Percentiles rank a stretch among this genome's conserved stretches.
Conservation (phyloP, 1,140 invertebrate species). For the Nebria ingens region DNA sequence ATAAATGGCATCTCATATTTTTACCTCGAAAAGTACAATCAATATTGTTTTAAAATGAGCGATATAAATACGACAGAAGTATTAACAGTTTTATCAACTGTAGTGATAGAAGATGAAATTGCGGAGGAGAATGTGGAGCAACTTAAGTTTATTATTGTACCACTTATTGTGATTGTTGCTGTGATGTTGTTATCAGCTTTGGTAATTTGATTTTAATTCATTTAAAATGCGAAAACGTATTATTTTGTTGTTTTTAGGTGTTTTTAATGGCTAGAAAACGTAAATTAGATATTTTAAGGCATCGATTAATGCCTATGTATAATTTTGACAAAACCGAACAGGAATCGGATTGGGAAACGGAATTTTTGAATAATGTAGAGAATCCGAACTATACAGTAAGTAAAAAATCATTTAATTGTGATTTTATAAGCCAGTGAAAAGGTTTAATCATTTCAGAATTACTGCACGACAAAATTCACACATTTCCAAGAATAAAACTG, state of each 20-base stretch:
- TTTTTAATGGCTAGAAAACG: slow-evolving; percentile 38
- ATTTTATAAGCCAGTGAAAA: not conserved
- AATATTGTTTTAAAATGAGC: too few relatives aligned
- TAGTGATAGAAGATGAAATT: not conserved
- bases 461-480: not conserved
- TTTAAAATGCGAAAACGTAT: not conserved
- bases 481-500: not conserved
- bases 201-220: slow-evolving; percentile 24
- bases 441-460: not conserved
- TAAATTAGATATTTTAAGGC: slow-evolving; percentile 45
- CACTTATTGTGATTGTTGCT: slow-evolving; percentile 37
- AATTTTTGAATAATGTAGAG: slow-evolving; percentile 28
- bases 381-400: slow-evolving; percentile 3
- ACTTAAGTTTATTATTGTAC: slow-evolving; percentile 39
- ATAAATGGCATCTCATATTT: not conserved
- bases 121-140: slow-evolving; percentile 21
- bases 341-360: slow-evolving; percentile 51
- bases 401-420: not conserved
- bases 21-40: not conserved
- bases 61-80: too few relatives aligned
- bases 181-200: slow-evolving; percentile 37
- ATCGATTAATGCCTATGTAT: slow-evolving; percentile 55
- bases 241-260: slow-evolving; percentile 35
- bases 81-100: not conserved
- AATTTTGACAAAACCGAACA: slow-evolving; percentile 53